Evolutionary conservation across 2,797 vertebrate genomes (phyloP).

Genomic region (Amniataba percoides): DNA sequence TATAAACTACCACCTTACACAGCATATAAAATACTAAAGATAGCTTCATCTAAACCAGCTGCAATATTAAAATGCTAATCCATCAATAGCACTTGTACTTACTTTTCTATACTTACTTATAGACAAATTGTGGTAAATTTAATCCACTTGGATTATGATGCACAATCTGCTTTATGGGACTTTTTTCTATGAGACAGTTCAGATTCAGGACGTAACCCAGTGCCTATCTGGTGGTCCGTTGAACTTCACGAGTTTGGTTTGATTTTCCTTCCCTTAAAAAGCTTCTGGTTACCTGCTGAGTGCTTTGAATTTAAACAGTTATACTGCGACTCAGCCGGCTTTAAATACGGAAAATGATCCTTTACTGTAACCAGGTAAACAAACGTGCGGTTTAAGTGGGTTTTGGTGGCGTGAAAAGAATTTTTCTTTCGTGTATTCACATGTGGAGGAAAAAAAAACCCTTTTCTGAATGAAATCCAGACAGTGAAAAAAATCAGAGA

Average conservation of each 20-base stretch:
- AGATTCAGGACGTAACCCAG: neutral
- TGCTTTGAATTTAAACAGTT: neutral
- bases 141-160: neutral
- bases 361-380: slow-evolving; percentile 23
- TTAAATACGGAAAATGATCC: slow-evolving; percentile 7
- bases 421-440: slow-evolving; percentile 17
- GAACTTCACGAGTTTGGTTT: neutral
- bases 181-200: neutral
- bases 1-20: neutral
- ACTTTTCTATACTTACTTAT: too few relatives aligned
- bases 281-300: neutral
- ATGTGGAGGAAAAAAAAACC: slow-evolving; percentile 1
- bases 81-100: too few relatives aligned
- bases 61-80: neutral
- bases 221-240: slow-evolving; percentile 41
- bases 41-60: neutral
- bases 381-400: slow-evolving; percentile 18
- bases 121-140: too few relatives aligned
- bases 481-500: neutral
- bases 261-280: neutral
- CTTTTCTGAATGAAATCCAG: neutral
- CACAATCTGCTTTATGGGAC: neutral
- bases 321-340: neutral
- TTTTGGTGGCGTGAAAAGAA: slow-evolving; percentile 1
- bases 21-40: neutral